Conservation (phyloP, 2,888 invertebrate genomes). For the Cepaea hortensis region DNA sequence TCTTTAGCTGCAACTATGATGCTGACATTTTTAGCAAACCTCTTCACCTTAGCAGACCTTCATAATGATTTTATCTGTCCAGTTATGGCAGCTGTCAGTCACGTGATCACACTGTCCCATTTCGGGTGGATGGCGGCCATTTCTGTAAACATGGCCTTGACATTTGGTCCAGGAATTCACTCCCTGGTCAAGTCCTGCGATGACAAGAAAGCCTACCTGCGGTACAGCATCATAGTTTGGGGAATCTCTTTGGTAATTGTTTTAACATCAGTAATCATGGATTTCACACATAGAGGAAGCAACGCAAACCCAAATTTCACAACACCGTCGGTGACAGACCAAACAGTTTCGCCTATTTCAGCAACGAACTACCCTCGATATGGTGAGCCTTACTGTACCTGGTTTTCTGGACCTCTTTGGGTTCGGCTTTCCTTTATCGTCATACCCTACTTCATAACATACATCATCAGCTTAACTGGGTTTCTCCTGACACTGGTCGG, state of each 20-base stretch:
- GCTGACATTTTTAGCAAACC: constrained; percentile 1
- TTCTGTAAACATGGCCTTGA: constrained; percentile 51
- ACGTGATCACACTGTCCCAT: constrained; percentile 47
- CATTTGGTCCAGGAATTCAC: constrained; percentile 40
- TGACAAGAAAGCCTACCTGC: not conserved
- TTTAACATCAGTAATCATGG: not conserved
- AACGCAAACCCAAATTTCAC: not conserved
- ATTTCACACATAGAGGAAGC: constrained; percentile 3
- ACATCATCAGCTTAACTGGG: constrained; percentile 45
- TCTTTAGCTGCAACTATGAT: constrained; percentile 35
- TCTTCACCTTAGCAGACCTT: not conserved
- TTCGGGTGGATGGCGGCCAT: constrained; percentile 54
- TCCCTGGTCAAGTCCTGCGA: not conserved
- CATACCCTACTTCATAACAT: constrained; percentile 48
- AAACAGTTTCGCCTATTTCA: not conserved
- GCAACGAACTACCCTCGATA: not conserved
- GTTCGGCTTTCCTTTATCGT: constrained; percentile 26
- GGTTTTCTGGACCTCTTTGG: constrained; percentile 45
- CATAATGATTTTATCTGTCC: constrained; percentile 42
- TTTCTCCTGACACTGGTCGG: constrained; percentile 50
- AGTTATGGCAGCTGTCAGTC: constrained; percentile 41
- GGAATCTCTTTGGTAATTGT: not conserved
- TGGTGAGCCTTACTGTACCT: constrained; percentile 33
- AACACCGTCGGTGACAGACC: not conserved
- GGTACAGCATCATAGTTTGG: constrained; percentile 38